These are phyloP conservation scores for Phortica okadai DNA, from an alignment of 2,888 invertebrate species.

Conservation along the genomic window DNA sequence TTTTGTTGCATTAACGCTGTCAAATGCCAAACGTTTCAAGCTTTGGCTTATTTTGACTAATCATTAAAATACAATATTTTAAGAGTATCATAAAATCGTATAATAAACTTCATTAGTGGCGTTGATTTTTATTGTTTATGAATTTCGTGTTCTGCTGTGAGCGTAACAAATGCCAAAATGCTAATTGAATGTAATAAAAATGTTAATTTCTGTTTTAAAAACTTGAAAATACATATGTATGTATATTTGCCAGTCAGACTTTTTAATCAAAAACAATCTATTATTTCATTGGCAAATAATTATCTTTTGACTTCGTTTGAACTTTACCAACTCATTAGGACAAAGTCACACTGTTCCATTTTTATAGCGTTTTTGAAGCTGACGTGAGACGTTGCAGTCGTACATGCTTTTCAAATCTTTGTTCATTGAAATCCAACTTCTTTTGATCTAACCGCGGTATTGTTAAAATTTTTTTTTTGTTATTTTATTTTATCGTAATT, in stretches of 20 bases:
- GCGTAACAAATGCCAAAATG: conserved; percentile 26
- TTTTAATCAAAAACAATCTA: neutral
- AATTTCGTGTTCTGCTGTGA: conserved; percentile 1
- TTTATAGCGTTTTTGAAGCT: neutral
- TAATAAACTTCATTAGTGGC: conserved; percentile 69
- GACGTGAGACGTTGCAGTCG: no score
- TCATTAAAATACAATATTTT: conserved; percentile 72
- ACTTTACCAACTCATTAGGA: neutral
- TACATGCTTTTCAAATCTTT: no score
- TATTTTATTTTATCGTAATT: no score
- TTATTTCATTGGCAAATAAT: neutral
- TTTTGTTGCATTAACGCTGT: neutral
- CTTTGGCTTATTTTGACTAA: conserved; percentile 46
- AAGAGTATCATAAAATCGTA: conserved; percentile 62
- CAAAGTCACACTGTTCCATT: neutral
- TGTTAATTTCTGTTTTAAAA: conserved; percentile 31
- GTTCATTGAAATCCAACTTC: no score
- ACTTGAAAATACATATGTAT: neutral
- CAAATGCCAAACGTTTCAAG: neutral
- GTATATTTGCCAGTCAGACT: neutral
- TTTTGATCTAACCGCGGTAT: no score
- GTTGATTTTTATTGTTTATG: conserved; percentile 43
- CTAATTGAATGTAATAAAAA: conserved; percentile 35
- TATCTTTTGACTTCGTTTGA: neutral
- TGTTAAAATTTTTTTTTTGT: no score